These are phyloP conservation scores for Drosophila malerkotliana DNA, from an alignment of 1,140 invertebrate species.

Conservation along the genomic window DNA sequence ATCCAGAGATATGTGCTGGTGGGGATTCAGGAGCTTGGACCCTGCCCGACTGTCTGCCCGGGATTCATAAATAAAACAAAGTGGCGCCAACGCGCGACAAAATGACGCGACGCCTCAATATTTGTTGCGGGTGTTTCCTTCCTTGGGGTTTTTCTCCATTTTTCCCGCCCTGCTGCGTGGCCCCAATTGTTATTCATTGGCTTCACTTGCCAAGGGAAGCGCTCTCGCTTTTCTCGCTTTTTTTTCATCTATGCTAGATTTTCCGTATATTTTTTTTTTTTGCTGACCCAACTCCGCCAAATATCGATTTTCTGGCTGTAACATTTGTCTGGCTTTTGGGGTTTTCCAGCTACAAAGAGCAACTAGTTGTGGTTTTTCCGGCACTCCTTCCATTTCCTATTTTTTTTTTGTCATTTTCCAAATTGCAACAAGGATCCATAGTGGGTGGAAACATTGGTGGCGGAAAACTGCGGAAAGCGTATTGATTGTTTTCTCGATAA, in stretches of 20 bases:
- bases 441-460: slow-evolving; percentile 14
- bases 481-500: slow-evolving; percentile 42
- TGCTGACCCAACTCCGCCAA: slow-evolving; percentile 60
- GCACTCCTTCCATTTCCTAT: background rate
- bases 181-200: slow-evolving; percentile 77
- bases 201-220: slow-evolving; percentile 45
- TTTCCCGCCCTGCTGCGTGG: background rate
- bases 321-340: slow-evolving; percentile 76
- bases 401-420: background rate
- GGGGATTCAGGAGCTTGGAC: slow-evolving; percentile 8
- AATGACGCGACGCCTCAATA: slow-evolving; percentile 60
- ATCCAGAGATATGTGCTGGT: background rate
- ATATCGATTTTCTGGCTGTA: slow-evolving; percentile 64
- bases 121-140: slow-evolving; percentile 28
- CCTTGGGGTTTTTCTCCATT: slow-evolving; percentile 9
- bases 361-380: slow-evolving; percentile 63
- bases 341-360: slow-evolving; percentile 50
- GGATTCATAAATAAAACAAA: slow-evolving; percentile 78
- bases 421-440: slow-evolving; percentile 27
- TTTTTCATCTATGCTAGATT: slow-evolving; percentile 17
- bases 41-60: slow-evolving; percentile 50
- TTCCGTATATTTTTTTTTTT: background rate
- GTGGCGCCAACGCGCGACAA: slow-evolving; percentile 68
- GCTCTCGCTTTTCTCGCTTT: slow-evolving; percentile 7
- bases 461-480: slow-evolving; percentile 35